These are phyloP conservation scores for Enteromius trimaculatus DNA, from an alignment of 2,797 vertebrate genomes.

Conservation along the genomic window DNA sequence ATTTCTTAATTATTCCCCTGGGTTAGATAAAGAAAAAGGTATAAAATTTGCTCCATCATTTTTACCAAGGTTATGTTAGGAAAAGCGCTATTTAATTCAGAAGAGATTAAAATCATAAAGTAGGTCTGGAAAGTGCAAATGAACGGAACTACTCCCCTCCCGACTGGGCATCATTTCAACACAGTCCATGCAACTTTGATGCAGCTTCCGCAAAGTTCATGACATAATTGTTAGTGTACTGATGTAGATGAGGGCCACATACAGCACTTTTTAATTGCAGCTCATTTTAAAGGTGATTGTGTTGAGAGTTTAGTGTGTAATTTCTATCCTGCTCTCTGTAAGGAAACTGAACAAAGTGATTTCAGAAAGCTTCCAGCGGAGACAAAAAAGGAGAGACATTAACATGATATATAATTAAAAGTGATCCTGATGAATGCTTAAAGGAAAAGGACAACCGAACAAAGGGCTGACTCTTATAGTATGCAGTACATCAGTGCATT, in stretches of 20 bases:
- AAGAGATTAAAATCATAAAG: not conserved
- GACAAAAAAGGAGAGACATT: conserved; percentile 11
- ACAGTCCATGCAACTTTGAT: not conserved
- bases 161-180: not conserved
- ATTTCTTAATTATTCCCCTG: not conserved
- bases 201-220: not conserved
- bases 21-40: not conserved
- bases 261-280: conserved; percentile 34
- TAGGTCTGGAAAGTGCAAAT: not conserved
- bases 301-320: not conserved
- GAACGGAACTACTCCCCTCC: not conserved
- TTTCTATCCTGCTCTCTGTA: conserved; percentile 2
- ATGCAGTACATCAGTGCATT: not conserved
- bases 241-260: conserved; percentile 15
- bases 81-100: not conserved
- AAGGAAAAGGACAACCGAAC: conserved; percentile 20
- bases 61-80: not conserved
- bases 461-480: not conserved
- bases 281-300: conserved; percentile 15
- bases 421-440: conserved; percentile 8
- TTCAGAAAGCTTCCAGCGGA: conserved; percentile 15
- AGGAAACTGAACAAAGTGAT: not conserved
- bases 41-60: not conserved
- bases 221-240: conserved; percentile 15
- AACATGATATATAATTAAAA: conserved; percentile 29